Evolutionary conservation across 35 echinoderm and acorn worm genomes (phyloP), one percentile per base, ranked within the genome.

Genomic region (Acanthaster planci): DNA sequence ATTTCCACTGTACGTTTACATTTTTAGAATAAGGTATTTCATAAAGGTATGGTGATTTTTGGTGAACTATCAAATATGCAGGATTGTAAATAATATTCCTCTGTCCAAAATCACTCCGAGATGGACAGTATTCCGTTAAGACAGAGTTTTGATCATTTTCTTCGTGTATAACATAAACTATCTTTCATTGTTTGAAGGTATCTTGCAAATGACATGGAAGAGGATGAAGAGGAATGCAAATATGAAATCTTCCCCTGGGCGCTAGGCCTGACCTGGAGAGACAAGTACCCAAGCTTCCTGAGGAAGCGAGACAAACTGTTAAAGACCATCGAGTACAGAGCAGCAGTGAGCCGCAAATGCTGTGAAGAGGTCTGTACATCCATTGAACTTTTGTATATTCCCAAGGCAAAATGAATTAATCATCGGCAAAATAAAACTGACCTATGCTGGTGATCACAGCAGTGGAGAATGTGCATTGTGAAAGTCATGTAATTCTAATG

Each of bases 161-260:
- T 47, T 47, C 12, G 42, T 47, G 42, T 47, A 6, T 47, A 12
- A 47, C 12, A 47, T 47, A 6, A 12, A 12, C 12, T 6, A 47
- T 47, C 12, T 6, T 47, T 47, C 42, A 47, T 47, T 47, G 12
- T 30, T 51, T 18, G 16, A 38, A 97, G 95, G 80, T 97, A 97
- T 77, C 86, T 97, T 68, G 95, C 95, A 31, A 93, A 90, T 90
- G 95, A 97, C 60, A 97, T 97, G 95, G 95, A 97, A 88, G 95
- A 97, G 58, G 95, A 97, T 93, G 95, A 97, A 85, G 95, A 97
- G 82, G 95, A 97, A 51, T 85, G 56, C 84, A 97, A 97, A 81
- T 97, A 97, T 90, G 91, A 97, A 32, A 93, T 97, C 5, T 97
- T 97, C 83, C 95, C 95, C 7, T 97, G 95, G 95, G 95, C 95